Evolutionary conservation across 2,888 invertebrate species (phyloP).

Genomic region (Scaptomyza cyrtandrae): DNA sequence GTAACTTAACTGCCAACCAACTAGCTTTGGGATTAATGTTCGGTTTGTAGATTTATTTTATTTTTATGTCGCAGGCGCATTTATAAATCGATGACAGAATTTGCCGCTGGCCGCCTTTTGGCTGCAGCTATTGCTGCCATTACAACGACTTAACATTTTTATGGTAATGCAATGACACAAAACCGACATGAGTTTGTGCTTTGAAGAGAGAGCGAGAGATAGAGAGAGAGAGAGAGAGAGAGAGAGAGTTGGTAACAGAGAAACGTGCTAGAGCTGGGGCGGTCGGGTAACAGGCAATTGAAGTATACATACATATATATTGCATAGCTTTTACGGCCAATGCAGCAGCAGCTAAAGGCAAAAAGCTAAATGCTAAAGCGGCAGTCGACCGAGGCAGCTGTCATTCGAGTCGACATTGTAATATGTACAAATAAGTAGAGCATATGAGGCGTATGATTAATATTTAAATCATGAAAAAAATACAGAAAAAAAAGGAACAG

Average conservation of each 20-base stretch:
- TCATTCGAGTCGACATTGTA: slow-evolving; percentile 63
- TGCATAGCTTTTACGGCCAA: slow-evolving; percentile 49
- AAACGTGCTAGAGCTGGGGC: too few relatives aligned
- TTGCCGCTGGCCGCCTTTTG: slow-evolving; percentile 29
- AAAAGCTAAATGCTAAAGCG: slow-evolving; percentile 1
- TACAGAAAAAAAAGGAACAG: slow-evolving; percentile 10
- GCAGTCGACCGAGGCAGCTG: slow-evolving; percentile 34
- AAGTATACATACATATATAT: slow-evolving; percentile 38
- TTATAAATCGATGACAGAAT: slow-evolving; percentile 58
- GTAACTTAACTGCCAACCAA: slow-evolving; percentile 18
- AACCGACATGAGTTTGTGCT: slow-evolving; percentile 59
- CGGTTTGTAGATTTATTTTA: not conserved
- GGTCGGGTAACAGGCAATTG: slow-evolving; percentile 31
- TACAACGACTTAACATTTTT: slow-evolving; percentile 65
- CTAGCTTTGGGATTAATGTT: not conserved
- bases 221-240: not conserved
- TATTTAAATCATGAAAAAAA: slow-evolving; percentile 58
- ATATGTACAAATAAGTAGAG: slow-evolving; percentile 69
- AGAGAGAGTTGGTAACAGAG: not conserved
- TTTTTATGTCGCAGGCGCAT: slow-evolving; percentile 5
- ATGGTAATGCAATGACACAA: slow-evolving; percentile 69
- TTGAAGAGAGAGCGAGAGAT: slow-evolving; percentile 8
- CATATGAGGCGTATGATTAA: slow-evolving; percentile 70
- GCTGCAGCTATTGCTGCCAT: slow-evolving; percentile 49
- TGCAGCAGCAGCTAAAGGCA: slow-evolving; percentile 31